phyloP scores from a whole-genome alignment of 2,113 vertebrate species.

The Sebastes schlegelii region DNA sequence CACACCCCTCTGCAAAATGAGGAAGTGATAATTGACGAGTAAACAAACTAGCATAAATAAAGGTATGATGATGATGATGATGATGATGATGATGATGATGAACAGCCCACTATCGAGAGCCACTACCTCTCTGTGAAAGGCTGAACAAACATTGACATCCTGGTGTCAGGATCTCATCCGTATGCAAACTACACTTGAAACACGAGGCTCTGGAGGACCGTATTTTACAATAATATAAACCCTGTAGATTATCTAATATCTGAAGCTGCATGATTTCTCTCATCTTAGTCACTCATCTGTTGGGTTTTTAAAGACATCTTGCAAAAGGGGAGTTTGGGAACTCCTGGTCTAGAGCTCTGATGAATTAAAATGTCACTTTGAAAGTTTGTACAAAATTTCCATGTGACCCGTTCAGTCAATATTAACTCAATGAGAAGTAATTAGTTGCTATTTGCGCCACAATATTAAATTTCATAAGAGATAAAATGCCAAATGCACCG shows the following conservation, averaged over 20 bases:
- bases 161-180: not conserved
- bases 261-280: not conserved
- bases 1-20: not conserved
- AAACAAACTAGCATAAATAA: constrained; percentile 8
- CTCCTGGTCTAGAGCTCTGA: not conserved
- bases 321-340: too few relatives aligned
- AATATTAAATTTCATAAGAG: not conserved
- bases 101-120: not conserved
- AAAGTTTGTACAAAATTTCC: not conserved
- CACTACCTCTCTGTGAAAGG: not conserved
- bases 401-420: not conserved
- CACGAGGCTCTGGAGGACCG: not conserved
- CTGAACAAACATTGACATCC: constrained; percentile 6
- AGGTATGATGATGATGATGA: not conserved
- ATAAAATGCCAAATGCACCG: not conserved
- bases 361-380: constrained; percentile 15
- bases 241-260: not conserved
- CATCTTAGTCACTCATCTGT: not conserved
- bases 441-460: not conserved
- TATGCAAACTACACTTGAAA: constrained; percentile 14
- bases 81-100: not conserved
- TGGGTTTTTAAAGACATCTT: too few relatives aligned
- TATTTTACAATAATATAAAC: not conserved
- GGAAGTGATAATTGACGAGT: not conserved
- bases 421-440: not conserved